phyloP scores from a whole-genome alignment of 2,797 vertebrate genomes.

The Acanthis flammea region DNA sequence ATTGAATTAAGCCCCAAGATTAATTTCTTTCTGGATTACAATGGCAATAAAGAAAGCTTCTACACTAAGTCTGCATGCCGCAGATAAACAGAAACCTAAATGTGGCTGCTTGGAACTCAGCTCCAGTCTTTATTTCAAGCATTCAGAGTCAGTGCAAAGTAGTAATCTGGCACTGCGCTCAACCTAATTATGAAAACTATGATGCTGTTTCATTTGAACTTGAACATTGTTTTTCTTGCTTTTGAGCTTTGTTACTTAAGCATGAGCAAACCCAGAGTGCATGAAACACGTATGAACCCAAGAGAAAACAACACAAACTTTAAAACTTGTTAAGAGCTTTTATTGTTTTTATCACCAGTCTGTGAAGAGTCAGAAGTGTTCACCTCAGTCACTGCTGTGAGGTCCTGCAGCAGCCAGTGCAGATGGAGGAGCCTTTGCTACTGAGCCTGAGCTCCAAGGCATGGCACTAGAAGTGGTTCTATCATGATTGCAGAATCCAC shows the following conservation, averaged over 20 bases:
- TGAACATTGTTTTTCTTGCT: not conserved
- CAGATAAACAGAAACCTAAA: not conserved
- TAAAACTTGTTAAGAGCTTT: not conserved
- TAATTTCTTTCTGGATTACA: not conserved
- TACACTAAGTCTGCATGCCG: not conserved
- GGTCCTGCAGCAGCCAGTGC: not conserved
- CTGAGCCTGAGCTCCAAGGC: not conserved
- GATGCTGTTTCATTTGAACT: not conserved
- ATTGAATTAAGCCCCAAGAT: not conserved
- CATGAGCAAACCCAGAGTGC: not conserved
- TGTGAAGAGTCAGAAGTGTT: not conserved
- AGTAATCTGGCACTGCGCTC: not conserved
- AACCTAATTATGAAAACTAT: not conserved
- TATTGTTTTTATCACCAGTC: not conserved
- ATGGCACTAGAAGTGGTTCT: not conserved
- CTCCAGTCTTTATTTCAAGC: not conserved
- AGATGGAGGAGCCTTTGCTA: not conserved
- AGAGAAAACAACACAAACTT: not conserved
- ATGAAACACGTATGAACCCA: accelerated
- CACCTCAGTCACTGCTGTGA: not conserved
- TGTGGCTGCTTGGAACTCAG: not conserved
- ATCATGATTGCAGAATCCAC: not conserved
- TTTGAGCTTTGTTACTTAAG: not conserved
- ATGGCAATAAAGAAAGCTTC: not conserved
- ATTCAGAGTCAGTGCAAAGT: not conserved